Conservation (phyloP, 2,888 invertebrate species). For the Iselma pallidipennis region DNA sequence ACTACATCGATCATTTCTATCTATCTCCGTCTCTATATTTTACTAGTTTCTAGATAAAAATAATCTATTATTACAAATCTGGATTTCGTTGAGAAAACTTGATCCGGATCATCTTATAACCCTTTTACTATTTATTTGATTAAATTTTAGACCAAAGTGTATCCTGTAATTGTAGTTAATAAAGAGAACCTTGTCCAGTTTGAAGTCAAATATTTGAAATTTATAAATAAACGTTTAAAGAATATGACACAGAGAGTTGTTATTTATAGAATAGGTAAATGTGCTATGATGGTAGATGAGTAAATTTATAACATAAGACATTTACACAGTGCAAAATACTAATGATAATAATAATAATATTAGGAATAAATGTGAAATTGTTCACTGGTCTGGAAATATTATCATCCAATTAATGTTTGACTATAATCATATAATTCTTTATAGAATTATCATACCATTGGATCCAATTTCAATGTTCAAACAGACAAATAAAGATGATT, state of each 20-base stretch:
- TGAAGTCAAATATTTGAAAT: not conserved
- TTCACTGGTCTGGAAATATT: not conserved
- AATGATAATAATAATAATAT: too few species aligned
- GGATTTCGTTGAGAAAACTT: too few species aligned
- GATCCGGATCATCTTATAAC: too few species aligned
- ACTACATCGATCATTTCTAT: too few species aligned
- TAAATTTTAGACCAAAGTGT: too few species aligned
- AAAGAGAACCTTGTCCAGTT: not conserved
- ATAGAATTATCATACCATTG: not conserved
- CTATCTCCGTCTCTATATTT: too few species aligned
- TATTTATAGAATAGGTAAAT: not conserved
- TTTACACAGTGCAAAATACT: not conserved
- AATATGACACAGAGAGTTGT: not conserved
- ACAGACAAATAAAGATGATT: not conserved
- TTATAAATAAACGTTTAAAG: not conserved
- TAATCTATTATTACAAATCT: too few species aligned
- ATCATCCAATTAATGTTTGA: not conserved
- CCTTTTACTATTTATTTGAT: too few species aligned
- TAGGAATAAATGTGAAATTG: not conserved
- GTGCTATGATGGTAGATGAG: not conserved
- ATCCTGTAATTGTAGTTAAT: not conserved
- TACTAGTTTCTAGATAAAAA: too few species aligned
- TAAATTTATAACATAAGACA: not conserved
- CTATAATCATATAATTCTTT: not conserved
- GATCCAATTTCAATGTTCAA: not conserved